A percentile compares a stretch with the other conserved stretches of the same genome.
Evolutionary conservation across 2,797 vertebrate species (phyloP).

Genomic region (Crocodylus rhombifer): DNA sequence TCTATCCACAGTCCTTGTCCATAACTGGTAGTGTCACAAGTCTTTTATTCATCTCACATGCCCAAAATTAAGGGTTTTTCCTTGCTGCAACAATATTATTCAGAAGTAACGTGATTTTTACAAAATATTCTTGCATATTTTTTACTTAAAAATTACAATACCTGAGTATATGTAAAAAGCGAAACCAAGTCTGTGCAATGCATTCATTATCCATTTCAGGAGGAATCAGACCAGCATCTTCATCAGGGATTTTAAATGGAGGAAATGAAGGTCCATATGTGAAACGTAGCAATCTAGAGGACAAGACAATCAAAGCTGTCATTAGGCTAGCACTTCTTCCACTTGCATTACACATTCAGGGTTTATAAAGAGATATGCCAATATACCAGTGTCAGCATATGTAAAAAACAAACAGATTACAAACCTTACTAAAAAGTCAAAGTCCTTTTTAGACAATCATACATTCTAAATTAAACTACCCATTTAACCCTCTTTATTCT

Average conservation of each 20-base stretch:
- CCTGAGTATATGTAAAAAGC: constrained; percentile 95
- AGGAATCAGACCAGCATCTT: constrained; percentile 91
- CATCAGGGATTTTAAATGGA: constrained; percentile 90
- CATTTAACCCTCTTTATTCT: not conserved
- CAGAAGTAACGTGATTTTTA: not conserved
- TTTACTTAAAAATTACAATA: constrained; percentile 59
- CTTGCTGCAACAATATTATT: not conserved
- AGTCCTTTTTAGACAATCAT: not conserved
- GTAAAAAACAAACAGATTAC: not conserved
- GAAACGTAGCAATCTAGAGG: constrained; percentile 88
- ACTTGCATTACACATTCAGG: not conserved
- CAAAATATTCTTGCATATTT: not conserved
- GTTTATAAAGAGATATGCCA: not conserved
- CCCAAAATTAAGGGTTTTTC: not conserved
- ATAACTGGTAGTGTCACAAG: not conserved
- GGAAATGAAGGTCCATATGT: constrained; percentile 92
- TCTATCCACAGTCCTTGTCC: not conserved
- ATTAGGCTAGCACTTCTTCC: not conserved
- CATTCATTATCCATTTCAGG: constrained; percentile 92
- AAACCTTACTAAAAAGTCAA: not conserved
- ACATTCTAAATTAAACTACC: not conserved
- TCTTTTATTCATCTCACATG: not conserved
- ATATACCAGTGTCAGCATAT: not conserved
- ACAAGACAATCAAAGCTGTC: constrained; percentile 30
- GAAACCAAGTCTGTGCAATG: constrained; percentile 93